A percentile compares a stretch with the other conserved stretches of the same genome.
These are phyloP conservation scores for Sardinella longiceps DNA, from an alignment of 2,797 vertebrate genomes.

Conservation along the genomic window DNA sequence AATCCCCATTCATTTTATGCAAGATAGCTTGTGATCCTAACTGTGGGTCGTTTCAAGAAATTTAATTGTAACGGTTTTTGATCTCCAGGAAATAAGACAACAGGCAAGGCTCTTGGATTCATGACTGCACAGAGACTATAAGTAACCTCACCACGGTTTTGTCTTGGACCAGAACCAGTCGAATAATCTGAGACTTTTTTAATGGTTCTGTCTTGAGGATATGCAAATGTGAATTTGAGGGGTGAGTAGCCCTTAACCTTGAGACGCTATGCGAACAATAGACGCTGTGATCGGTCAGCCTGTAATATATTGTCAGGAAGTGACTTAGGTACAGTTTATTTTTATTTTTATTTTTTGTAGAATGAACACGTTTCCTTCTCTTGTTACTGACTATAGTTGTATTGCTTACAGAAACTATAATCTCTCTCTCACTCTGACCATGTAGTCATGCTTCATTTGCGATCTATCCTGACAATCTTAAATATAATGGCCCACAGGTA, in stretches of 20 bases:
- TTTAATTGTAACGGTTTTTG: not conserved
- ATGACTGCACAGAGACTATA: not conserved
- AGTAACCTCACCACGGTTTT: not conserved
- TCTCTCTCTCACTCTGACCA: not conserved
- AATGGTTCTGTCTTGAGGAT: not conserved
- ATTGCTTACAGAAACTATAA: too few relatives aligned
- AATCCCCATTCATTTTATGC: not conserved
- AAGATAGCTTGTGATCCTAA: not conserved
- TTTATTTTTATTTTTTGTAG: not conserved
- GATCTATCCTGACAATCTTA: not conserved
- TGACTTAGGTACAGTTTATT: too few relatives aligned
- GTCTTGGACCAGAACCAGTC: not conserved
- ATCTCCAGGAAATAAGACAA: not conserved
- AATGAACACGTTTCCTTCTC: not conserved
- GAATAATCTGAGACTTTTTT: not conserved
- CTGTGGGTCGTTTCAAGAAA: not conserved
- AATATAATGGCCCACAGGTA: not conserved
- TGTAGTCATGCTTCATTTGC: not conserved
- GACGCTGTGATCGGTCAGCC: not conserved
- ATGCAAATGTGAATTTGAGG: not conserved
- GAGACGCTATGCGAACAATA: not conserved
- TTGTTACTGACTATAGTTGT: not conserved
- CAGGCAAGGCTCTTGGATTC: too few relatives aligned
- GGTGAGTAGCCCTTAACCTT: not conserved
- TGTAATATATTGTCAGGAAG: not conserved